Evolutionary conservation across 2,888 invertebrate species (phyloP), one percentile per base, ranked within the genome.

Genomic region (Chydorus sphaericus): DNA sequence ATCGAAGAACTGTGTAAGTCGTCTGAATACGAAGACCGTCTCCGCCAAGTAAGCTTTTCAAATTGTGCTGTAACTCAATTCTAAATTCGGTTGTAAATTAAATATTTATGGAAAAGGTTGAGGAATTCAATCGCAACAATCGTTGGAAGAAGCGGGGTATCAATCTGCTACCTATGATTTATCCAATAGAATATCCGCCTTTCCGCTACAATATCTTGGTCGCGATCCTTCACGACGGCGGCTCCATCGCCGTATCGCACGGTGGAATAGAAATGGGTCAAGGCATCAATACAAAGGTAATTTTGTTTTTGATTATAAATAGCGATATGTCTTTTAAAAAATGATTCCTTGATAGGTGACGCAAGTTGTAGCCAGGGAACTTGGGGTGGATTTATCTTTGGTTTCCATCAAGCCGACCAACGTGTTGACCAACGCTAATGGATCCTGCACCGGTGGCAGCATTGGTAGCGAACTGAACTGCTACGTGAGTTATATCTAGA

Each of bases 81-180:
- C n/a, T 6, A n/a, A 26, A 26, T 44, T 26, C 10, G 6, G 6
- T 3, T 16, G 16, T 20, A 4, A 16, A 16, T 20, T 16, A 3
- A 10, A 4, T 39, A 8, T 39, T 18, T 2, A 26, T 18, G n/a
- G n/a, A n/a, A n/a, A 4, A 44, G 44, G 14, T 36, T 6, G 31
- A 52, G 14, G 36, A 52, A 11, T 52, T 52, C 52, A 52, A 52
- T 16, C 63, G 78, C 79, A 71, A 75, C 53, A 86, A 89, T 69
- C 73, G 84, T 28, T 90, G 89, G 89, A 83, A 78, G 63, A 90
- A 90, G 66, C 77, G 77, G 36, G 90, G 70, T 3, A 49, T 72
- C 48, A 63, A 67, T 4, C 65, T 86, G 6, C 73, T 80, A 10
- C 76, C 83, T 3, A 78, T 87, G 77, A 77, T 77, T 62, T 89